phyloP scores from a whole-genome alignment of 2,888 invertebrate genomes.

The Noctuana brunneofusca region DNA sequence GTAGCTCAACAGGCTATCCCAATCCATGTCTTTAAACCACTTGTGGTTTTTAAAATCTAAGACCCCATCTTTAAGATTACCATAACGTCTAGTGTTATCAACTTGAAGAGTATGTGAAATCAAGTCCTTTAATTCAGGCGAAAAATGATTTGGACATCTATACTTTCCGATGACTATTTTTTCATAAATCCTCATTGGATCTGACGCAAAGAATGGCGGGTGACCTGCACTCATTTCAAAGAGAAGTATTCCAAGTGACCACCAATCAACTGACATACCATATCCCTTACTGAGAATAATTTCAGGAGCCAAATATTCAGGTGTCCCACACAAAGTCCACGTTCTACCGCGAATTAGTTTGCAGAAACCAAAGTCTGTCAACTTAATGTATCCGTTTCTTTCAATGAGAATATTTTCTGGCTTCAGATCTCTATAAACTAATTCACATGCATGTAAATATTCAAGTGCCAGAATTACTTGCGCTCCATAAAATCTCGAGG shows the following conservation, averaged over 20 bases:
- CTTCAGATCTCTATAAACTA: conserved; percentile 95
- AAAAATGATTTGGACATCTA: conserved; percentile 91
- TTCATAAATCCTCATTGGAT: conserved; percentile 97
- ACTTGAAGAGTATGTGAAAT: conserved; percentile 89
- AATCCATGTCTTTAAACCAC: conserved; percentile 95
- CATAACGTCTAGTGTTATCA: conserved; percentile 85
- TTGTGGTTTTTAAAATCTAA: conserved; percentile 95
- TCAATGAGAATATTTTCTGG: conserved; percentile 96
- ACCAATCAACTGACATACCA: conserved; percentile 97
- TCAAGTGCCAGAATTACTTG: conserved; percentile 95
- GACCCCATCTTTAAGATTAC: conserved; percentile 94
- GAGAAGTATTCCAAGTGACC: conserved; percentile 94
- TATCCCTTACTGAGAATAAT: conserved; percentile 96
- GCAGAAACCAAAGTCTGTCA: conserved; percentile 98
- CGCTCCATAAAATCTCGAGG: conserved; percentile 93
- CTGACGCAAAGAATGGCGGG: conserved; percentile 96
- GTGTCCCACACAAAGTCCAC: conserved; percentile 97
- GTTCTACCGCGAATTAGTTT: conserved; percentile 90
- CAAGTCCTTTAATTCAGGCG: conserved; percentile 90
- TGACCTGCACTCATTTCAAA: conserved; percentile 96
- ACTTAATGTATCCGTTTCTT: conserved; percentile 88
- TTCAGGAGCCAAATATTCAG: conserved; percentile 98
- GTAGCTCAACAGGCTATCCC: conserved; percentile 91
- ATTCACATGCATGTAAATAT: conserved; percentile 93
- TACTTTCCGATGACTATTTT: conserved; percentile 96